Percentiles rank a stretch among this genome's conserved stretches.
Conservation (phyloP, 1,140 invertebrate species). For the Zaprionus davidi region DNA sequence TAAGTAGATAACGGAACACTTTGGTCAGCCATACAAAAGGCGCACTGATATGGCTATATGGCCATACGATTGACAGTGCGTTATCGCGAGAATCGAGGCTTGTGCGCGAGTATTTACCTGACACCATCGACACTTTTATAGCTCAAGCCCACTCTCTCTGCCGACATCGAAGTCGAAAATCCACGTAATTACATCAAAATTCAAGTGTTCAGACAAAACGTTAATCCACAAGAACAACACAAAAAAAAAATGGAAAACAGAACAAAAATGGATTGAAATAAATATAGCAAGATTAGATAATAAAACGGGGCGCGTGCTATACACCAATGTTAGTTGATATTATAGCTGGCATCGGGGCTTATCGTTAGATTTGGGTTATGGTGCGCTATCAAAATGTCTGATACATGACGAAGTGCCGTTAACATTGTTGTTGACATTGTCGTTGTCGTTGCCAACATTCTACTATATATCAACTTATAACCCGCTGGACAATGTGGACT, state of each 20-base stretch:
- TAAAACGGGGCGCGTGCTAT: constrained; percentile 33
- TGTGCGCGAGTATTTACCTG: constrained; percentile 3
- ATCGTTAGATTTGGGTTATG: constrained; percentile 22
- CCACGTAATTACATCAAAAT: constrained; percentile 43
- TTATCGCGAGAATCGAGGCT: constrained; percentile 27
- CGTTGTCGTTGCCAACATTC: neutral
- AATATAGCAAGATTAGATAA: constrained; percentile 35
- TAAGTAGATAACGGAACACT: constrained; percentile 22
- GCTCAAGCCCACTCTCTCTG: neutral
- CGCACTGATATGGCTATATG: neutral
- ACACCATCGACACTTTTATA: constrained; percentile 35
- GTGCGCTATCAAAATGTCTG: constrained; percentile 37
- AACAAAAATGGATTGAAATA: neutral
- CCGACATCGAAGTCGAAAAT: constrained; percentile 34
- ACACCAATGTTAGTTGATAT: neutral
- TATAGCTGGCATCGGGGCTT: constrained; percentile 11
- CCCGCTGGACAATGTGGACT: neutral
- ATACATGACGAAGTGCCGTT: constrained; percentile 21
- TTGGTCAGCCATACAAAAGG: neutral
- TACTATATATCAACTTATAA: constrained; percentile 24
- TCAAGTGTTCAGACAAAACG: constrained; percentile 32
- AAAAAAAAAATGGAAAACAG: neutral
- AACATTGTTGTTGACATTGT: constrained; percentile 1
- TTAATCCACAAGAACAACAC: constrained; percentile 23
- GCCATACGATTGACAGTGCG: constrained; percentile 6